These are phyloP conservation scores for Cetoscarus ocellatus DNA, from an alignment of 2,797 vertebrate genomes.

Conservation along the genomic window DNA sequence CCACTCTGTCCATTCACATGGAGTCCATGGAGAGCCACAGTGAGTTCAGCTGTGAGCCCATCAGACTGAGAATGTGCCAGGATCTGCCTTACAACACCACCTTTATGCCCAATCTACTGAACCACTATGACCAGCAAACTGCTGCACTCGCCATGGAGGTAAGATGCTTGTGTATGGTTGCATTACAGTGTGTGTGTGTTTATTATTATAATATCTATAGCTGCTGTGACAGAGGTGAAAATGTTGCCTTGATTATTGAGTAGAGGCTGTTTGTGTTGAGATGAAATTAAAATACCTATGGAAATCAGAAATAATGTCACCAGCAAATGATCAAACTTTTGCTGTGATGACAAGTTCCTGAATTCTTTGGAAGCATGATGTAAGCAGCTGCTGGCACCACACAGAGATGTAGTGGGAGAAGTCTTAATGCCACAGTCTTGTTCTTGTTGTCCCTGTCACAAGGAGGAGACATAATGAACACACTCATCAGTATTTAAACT, in stretches of 20 bases:
- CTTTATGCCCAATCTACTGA: conserved; percentile 99
- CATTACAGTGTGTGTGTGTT: conserved; percentile 14
- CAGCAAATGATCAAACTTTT: too few relatives aligned
- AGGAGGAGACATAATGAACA: too few relatives aligned
- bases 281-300: too few relatives aligned
- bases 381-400: too few relatives aligned
- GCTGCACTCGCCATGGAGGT: conserved; percentile 99
- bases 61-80: conserved; percentile 97
- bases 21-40: conserved; percentile 88
- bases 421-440: too few relatives aligned
- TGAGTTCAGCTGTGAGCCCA: conserved; percentile 96
- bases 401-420: too few relatives aligned
- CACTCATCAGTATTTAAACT: too few relatives aligned
- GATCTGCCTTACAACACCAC: conserved; percentile 97
- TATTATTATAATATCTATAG: conserved; percentile 26
- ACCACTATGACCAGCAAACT: conserved; percentile 98
- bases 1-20: conserved; percentile 76
- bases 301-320: too few relatives aligned
- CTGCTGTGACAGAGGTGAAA: conserved; percentile 7
- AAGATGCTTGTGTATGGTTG: conserved; percentile 45
- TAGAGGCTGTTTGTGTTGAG: too few relatives aligned
- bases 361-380: too few relatives aligned
- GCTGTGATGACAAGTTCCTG: too few relatives aligned
- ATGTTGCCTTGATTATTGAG: conserved; percentile 5
- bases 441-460: too few relatives aligned